Base-by-base conservation (phyloP, 1,140 invertebrate genomes). In the Musca vetustissima region DNA sequence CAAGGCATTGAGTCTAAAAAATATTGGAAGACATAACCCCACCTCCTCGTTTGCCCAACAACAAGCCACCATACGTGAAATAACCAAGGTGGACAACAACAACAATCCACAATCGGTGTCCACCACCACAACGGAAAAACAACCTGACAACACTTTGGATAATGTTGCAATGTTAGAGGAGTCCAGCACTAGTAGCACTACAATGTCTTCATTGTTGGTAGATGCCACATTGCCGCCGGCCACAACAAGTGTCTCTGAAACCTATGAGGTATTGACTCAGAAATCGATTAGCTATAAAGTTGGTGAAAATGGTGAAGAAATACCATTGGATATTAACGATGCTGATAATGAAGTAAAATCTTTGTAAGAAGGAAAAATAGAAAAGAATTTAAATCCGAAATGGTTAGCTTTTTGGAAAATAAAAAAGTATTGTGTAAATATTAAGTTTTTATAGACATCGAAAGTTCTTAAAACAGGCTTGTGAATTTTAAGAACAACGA, bases 231-330 rank as follows among this genome's bases (percentile, higher is more conserved):
- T 15, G 21, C 53, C 22, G 1, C 25, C 36, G 68, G 21, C 25
- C 11, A 19, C 48, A 25, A 22, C 48, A 57, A 17, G 25, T 15
- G 43, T 47, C 13, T 61, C 59, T 9, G 73, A 77, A 67, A 68
- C 76, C 17, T 64, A 76, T 25, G 79, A 81, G 53, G 75, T 81
- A 64, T 74, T 80, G 8, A 81, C 79, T 48, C 79, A 81, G 24
- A 81, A 81, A 52, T 81, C 79, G 7, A 79, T 81, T 2, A 81
- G 79, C 72, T 79, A 80, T 17, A 81, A 81, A 66, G 74, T 81
- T 55, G 79, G 79, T 28, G 71, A 74, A 24, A 77, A 80, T 32
- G 78, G 78, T 21, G 75, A 80, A 65, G 79, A 81, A 69, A 79
- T 81, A 69, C 79, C 79, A 43, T 72, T 81, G 2, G 72, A 80